A percentile compares a stretch with the other conserved stretches of the same genome.
Conservation (phyloP, 1,140 invertebrate genomes). For the Polypedilum vanderplanki region DNA sequence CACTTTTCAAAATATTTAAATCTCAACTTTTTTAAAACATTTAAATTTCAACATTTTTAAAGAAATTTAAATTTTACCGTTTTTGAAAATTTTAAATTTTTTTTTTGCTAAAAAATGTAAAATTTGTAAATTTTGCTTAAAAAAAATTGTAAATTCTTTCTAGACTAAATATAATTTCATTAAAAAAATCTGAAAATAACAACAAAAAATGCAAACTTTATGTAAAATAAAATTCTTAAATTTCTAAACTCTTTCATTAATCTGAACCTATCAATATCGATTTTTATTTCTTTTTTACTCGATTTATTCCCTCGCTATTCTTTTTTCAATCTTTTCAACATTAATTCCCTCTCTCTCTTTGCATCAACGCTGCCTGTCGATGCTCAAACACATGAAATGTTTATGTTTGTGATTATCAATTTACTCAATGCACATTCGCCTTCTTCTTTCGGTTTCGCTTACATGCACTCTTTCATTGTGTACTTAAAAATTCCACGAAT, state of each 20-base stretch:
- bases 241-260: background rate
- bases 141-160: no score
- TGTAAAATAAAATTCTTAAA: background rate
- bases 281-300: background rate
- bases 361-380: background rate
- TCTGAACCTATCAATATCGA: background rate
- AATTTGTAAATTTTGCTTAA: no score
- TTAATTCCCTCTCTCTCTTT: background rate
- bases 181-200: no score
- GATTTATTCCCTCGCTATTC: background rate
- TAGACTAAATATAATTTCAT: no score
- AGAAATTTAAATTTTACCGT: no score
- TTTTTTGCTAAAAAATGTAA: no score
- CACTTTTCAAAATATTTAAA: no score
- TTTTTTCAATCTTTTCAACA: background rate
- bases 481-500: constrained; percentile 5
- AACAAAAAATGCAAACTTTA: no score
- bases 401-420: constrained; percentile 3
- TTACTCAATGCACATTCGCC: background rate
- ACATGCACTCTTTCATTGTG: background rate
- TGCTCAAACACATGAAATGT: background rate
- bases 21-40: no score
- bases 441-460: background rate
- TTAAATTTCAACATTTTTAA: no score
- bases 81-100: no score